phyloP scores from a whole-genome alignment of 2,888 invertebrate genomes.

The Pandemis cinnamomeana region DNA sequence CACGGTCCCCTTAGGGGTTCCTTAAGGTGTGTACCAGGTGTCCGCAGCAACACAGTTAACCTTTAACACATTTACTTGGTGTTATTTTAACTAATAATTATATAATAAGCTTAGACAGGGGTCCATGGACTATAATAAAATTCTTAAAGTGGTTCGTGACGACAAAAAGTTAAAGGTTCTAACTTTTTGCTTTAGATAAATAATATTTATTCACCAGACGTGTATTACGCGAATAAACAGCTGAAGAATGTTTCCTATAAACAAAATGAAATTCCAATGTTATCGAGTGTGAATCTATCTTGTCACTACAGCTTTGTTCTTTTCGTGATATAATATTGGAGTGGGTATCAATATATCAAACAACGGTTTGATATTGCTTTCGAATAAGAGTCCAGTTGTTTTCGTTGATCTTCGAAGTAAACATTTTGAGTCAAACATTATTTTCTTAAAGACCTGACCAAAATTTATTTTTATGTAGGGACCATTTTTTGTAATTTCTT shows the following conservation, averaged over 20 bases:
- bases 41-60: too few relatives aligned
- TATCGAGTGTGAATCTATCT: constrained; percentile 7
- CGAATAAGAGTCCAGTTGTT: not conserved
- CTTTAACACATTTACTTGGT: too few relatives aligned
- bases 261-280: constrained; percentile 25
- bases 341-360: constrained; percentile 15
- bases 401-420: not conserved
- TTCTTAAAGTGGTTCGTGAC: too few relatives aligned
- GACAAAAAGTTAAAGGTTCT: too few relatives aligned
- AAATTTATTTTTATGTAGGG: not conserved
- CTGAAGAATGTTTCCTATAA: not conserved
- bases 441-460: not conserved
- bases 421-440: not conserved
- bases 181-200: too few relatives aligned
- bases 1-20: too few relatives aligned
- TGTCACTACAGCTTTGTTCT: constrained; percentile 3
- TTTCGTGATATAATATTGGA: constrained; percentile 5
- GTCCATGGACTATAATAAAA: too few relatives aligned
- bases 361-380: constrained; percentile 12
- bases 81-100: too few relatives aligned
- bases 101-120: too few relatives aligned
- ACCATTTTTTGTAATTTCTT: not conserved
- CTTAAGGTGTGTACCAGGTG: too few relatives aligned
- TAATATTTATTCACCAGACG: not conserved
- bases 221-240: not conserved